Conservation (phyloP, 2,797 vertebrate genomes). For the Miichthys miiuy region DNA sequence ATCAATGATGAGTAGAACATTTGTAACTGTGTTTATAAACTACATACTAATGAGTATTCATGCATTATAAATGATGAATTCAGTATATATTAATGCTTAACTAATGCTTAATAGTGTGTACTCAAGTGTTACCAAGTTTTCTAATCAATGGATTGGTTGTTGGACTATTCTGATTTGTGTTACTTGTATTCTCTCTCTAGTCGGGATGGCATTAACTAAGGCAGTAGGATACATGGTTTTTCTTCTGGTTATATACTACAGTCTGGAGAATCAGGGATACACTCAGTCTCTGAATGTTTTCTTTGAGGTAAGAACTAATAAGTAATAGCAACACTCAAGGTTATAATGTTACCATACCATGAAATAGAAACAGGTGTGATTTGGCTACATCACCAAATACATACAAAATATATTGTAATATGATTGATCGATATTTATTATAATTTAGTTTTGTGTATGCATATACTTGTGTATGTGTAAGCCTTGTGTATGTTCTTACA, state of each 20-base stretch:
- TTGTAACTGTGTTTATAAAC: too few relatives aligned
- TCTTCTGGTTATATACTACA: conserved; percentile 44
- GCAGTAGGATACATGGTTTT: conserved; percentile 9
- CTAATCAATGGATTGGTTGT: too few relatives aligned
- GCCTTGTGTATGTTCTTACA: not conserved
- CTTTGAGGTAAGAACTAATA: conserved; percentile 36
- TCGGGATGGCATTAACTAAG: conserved; percentile 49
- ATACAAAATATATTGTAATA: not conserved
- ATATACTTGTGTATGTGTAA: not conserved
- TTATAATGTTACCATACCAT: not conserved
- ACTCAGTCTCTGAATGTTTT: conserved; percentile 4
- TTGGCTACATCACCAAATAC: not conserved
- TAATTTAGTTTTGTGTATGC: not conserved
- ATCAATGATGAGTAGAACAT: too few relatives aligned
- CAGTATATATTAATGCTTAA: too few relatives aligned
- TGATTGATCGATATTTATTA: not conserved
- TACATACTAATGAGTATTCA: too few relatives aligned
- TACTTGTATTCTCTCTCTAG: conserved; percentile 29
- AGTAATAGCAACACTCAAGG: not conserved
- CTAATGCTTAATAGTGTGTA: too few relatives aligned
- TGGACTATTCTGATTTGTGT: not conserved
- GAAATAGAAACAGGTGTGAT: not conserved
- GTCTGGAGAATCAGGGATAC: conserved; percentile 28
- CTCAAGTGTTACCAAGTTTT: too few relatives aligned
- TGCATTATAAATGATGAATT: too few relatives aligned